A percentile compares a stretch with the other conserved stretches of the same genome.
phyloP scores from a whole-genome alignment of 2,797 vertebrate species.

The Halcyon badia region DNA sequence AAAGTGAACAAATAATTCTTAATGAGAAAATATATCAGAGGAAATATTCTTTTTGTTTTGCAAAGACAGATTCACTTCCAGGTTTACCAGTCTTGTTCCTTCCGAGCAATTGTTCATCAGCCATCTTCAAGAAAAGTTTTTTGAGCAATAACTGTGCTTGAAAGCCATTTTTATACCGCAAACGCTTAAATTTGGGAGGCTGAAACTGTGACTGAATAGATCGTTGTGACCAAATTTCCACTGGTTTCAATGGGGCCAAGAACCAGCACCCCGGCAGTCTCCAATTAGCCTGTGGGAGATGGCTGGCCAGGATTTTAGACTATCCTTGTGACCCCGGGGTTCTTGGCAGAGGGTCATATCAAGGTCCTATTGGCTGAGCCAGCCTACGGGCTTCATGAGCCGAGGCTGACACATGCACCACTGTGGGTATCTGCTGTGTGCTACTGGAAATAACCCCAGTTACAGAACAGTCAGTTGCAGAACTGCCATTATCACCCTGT shows the following conservation, averaged over 20 bases:
- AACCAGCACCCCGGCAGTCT: neutral
- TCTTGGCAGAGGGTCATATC: neutral
- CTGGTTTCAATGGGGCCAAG: neutral
- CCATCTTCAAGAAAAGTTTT: neutral
- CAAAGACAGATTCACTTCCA: neutral
- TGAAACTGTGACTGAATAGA: neutral
- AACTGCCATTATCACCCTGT: accelerated
- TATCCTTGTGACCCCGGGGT: accelerated
- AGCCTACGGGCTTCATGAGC: neutral
- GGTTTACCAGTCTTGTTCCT: neutral
- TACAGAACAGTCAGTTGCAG: neutral
- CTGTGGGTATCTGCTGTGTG: accelerated
- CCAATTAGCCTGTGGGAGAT: accelerated
- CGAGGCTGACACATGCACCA: accelerated
- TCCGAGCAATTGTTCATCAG: neutral
- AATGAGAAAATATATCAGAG: neutral
- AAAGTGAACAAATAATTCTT: neutral
- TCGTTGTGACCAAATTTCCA: neutral
- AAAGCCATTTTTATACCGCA: neutral
- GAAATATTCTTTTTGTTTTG: neutral
- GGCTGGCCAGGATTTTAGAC: accelerated
- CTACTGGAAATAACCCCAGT: neutral
- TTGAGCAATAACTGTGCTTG: neutral
- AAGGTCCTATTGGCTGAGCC: neutral
- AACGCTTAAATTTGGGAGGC: accelerated